Evolutionary conservation across 1,140 invertebrate species (phyloP), one percentile per base, ranked within the genome.

Genomic region (Ceratina japonica): DNA sequence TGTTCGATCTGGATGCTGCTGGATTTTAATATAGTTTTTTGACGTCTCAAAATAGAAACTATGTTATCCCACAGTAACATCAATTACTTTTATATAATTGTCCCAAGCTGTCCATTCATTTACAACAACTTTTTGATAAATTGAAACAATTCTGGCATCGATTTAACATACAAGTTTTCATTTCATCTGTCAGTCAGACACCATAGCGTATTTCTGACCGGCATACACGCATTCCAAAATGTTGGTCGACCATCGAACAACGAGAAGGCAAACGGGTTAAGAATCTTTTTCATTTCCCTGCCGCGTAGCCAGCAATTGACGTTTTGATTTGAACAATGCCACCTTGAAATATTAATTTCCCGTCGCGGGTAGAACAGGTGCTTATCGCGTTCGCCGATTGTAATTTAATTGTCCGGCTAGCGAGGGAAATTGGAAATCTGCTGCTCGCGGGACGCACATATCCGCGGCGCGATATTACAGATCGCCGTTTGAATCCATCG

Each of bases 331-430:
- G 81, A 84, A 56, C 78, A 83, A 85, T 58, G 65, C 75, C 81
- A 69, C 75, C 62, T 80, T 63, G 80, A 77, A 85, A 81, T 77
- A 84, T 84, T 82, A 87, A 86, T 88, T 87, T 86, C 86, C 37
- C 37, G 37, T 44, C 37, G 80, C 71, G 61, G 54, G 59, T 56
- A 18, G 27, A 65, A 75, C 83, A 69, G 82, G 86, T 88, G 89
- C 88, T 89, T 89, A 87, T 89, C 89, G 85, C 83, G 86, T 87
- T 87, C 79, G 80, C 85, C 88, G 87, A 90, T 90, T 91, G 87
- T 90, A 91, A 91, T 90, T 90, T 91, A 91, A 91, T 91, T 91
- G 89, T 87, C 87, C 87, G 87, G 87, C 88, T 44, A 86, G 87
- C 87, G 87, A 87, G 87, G 37, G 87, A 91, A 91, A 91, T 91